Evolutionary conservation across 1,140 invertebrate genomes (phyloP).

Genomic region (Zaprionus camerounensis): DNA sequence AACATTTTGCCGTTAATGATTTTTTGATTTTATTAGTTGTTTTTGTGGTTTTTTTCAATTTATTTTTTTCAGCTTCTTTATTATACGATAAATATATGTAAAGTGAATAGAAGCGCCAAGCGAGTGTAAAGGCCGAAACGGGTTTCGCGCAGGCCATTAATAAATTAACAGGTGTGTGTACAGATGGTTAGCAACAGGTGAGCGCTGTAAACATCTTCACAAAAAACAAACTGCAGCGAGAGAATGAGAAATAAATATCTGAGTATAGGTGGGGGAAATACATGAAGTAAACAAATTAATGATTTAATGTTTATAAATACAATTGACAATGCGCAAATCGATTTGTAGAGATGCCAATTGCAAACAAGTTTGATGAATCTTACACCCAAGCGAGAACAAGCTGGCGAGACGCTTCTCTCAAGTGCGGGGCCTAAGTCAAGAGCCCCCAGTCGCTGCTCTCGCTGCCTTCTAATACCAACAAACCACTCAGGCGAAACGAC

Average conservation of each 20-base stretch:
- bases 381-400: conserved; percentile 29
- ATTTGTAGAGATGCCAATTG: conserved; percentile 21
- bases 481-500: conserved; percentile 68
- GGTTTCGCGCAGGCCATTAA: conserved; percentile 49
- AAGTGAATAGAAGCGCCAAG: conserved; percentile 21
- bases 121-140: conserved; percentile 43
- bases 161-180: conserved; percentile 60
- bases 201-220: conserved; percentile 4
- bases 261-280: background rate
- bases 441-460: conserved; percentile 15
- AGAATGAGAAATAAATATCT: background rate
- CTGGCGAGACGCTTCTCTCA: conserved; percentile 25
- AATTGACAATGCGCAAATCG: conserved; percentile 44
- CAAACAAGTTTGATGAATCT: conserved; percentile 24
- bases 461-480: conserved; percentile 65
- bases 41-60: conserved; percentile 13
- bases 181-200: conserved; percentile 27
- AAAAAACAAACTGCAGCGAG: background rate
- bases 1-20: conserved; percentile 52
- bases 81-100: conserved; percentile 7
- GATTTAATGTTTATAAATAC: conserved; percentile 77
- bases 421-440: conserved; percentile 26
- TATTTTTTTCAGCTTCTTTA: conserved; percentile 4
- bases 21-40: conserved; percentile 20
- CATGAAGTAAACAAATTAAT: conserved; percentile 24